These are phyloP conservation scores for Apomyelois bistriatella DNA, from an alignment of 2,888 invertebrate genomes.

Conservation along the genomic window DNA sequence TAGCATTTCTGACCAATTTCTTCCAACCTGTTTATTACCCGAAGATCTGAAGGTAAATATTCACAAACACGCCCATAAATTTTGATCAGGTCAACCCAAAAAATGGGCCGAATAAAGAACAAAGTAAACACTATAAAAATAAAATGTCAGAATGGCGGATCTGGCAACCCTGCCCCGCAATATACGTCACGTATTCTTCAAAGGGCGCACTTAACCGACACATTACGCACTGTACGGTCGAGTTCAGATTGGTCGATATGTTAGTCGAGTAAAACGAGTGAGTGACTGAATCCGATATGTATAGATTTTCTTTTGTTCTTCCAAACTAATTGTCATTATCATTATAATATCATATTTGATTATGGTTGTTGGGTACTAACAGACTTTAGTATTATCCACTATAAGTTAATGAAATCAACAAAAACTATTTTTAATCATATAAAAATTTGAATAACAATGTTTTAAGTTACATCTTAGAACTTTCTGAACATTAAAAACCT, in stretches of 20 bases:
- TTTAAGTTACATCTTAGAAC: too few species aligned
- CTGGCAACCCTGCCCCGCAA: background rate
- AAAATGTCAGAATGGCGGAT: constrained; percentile 1
- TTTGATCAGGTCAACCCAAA: background rate
- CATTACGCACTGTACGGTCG: constrained; percentile 26
- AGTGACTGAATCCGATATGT: too few species aligned
- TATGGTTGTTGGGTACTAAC: too few species aligned
- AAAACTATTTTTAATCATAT: too few species aligned
- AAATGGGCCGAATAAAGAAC: background rate
- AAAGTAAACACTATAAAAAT: constrained; percentile 3
- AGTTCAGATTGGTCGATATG: background rate
- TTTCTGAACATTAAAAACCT: too few species aligned
- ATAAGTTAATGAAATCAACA: too few species aligned
- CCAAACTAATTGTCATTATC: too few species aligned
- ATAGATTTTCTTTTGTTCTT: background rate
- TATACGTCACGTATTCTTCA: constrained; percentile 16
- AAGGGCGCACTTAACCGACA: constrained; percentile 26
- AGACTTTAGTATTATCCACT: too few species aligned
- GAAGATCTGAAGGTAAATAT: background rate
- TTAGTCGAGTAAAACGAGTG: too few species aligned
- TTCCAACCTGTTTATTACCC: background rate
- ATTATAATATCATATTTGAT: too few species aligned
- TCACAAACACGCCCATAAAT: background rate
- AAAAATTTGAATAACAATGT: too few species aligned
- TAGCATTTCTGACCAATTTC: background rate